These are phyloP conservation scores for Thinocorus orbignyianus DNA, from an alignment of 2,113 vertebrate genomes.

Conservation along the genomic window DNA sequence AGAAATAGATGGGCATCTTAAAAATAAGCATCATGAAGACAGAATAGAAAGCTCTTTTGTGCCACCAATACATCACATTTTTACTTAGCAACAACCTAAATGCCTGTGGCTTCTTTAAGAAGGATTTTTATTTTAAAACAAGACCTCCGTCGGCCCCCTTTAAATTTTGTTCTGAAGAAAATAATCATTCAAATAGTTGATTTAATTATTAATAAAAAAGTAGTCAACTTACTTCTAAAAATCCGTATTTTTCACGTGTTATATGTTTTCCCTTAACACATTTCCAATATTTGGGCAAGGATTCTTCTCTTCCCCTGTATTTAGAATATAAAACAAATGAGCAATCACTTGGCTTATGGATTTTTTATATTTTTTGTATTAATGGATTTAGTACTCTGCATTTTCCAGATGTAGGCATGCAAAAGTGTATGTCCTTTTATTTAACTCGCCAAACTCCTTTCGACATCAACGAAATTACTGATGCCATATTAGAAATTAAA, in stretches of 20 bases:
- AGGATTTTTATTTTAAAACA: background rate
- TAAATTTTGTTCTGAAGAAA: background rate
- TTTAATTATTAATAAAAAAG: background rate
- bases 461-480: background rate
- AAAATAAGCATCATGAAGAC: background rate
- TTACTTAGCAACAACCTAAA: background rate
- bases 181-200: background rate
- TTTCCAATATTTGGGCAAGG: background rate
- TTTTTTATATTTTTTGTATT: background rate
- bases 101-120: background rate
- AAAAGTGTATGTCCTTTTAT: background rate
- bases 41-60: background rate
- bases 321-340: background rate
- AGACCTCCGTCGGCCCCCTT: background rate
- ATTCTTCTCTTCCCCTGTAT: background rate
- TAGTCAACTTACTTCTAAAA: background rate
- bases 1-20: background rate
- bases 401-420: background rate
- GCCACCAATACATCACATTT: background rate
- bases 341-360: background rate
- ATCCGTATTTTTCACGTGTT: background rate
- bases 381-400: background rate
- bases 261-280: background rate
- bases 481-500: background rate
- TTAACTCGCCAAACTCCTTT: background rate